Evolutionary conservation across 1,140 invertebrate species (phyloP).

Genomic region (Drosophila arizonae): DNA sequence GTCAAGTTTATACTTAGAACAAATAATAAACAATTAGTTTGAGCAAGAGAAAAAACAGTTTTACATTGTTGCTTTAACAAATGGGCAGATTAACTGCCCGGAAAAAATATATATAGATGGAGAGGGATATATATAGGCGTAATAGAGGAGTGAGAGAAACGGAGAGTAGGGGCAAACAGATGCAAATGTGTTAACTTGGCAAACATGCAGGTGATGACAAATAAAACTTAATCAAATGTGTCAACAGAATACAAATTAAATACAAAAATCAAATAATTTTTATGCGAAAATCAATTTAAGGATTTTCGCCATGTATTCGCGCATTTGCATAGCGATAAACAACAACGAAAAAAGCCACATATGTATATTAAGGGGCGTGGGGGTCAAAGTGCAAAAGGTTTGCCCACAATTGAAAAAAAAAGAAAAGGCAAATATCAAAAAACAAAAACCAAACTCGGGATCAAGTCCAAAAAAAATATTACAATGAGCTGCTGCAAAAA

Average conservation of each 20-base stretch:
- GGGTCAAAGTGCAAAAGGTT: slow-evolving; percentile 68
- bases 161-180: slow-evolving; percentile 26
- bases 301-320: slow-evolving; percentile 51
- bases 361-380: slow-evolving; percentile 12
- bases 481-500: slow-evolving; percentile 68
- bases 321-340: slow-evolving; percentile 69
- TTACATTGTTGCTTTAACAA: slow-evolving; percentile 34
- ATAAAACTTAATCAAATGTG: slow-evolving; percentile 80
- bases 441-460: slow-evolving; percentile 52
- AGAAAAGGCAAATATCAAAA: slow-evolving; percentile 40
- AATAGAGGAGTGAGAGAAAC: background rate
- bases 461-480: slow-evolving; percentile 55
- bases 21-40: background rate
- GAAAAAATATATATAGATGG: background rate
- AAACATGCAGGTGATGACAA: slow-evolving; percentile 80
- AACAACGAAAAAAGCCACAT: slow-evolving; percentile 9
- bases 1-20: background rate
- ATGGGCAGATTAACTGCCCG: slow-evolving; percentile 20
- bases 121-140: background rate
- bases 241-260: slow-evolving; percentile 71
- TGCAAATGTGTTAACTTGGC: slow-evolving; percentile 77
- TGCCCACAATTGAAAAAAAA: slow-evolving; percentile 22
- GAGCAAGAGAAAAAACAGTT: slow-evolving; percentile 17
- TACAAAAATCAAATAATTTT: slow-evolving; percentile 74
- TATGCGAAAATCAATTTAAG: slow-evolving; percentile 79